These are phyloP conservation scores for Ormyrus nitidulus DNA, from an alignment of 2,888 invertebrate genomes.

Conservation along the genomic window DNA sequence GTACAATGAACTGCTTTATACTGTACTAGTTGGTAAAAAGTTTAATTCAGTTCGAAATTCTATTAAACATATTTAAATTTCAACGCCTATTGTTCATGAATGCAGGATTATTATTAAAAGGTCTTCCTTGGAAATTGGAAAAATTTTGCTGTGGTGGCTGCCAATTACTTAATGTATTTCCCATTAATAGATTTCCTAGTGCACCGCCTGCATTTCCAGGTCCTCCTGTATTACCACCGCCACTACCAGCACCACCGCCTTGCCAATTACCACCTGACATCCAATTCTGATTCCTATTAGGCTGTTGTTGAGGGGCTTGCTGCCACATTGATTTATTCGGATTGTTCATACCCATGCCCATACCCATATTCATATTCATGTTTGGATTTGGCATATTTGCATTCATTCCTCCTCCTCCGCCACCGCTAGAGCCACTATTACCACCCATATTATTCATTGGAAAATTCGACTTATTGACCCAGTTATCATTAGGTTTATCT, in stretches of 20 bases:
- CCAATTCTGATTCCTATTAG: conserved; percentile 59
- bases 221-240: conserved; percentile 10
- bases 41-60: conserved; percentile 47
- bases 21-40: conserved; percentile 43
- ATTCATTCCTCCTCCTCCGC: conserved; percentile 7
- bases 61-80: conserved; percentile 19
- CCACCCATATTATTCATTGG: conserved; percentile 37
- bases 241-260: conserved; percentile 14
- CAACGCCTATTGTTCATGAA: conserved; percentile 64
- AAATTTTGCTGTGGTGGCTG: conserved; percentile 59
- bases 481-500: conserved; percentile 51
- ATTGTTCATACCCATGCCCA: conserved; percentile 47
- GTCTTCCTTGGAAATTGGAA: conserved; percentile 56
- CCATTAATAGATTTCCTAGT: conserved; percentile 30
- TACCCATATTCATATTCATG: conserved; percentile 44
- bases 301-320: conserved; percentile 30
- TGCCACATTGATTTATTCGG: conserved; percentile 50
- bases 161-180: conserved; percentile 57
- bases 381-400: conserved; percentile 53
- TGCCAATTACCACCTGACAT: conserved; percentile 62
- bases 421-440: neutral
- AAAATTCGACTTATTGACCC: conserved; percentile 41
- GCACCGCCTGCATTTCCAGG: neutral
- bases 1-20: conserved; percentile 28
- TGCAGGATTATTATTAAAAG: conserved; percentile 57